phyloP scores from a whole-genome alignment of 2,888 invertebrate genomes.

The Andricus curvator region DNA sequence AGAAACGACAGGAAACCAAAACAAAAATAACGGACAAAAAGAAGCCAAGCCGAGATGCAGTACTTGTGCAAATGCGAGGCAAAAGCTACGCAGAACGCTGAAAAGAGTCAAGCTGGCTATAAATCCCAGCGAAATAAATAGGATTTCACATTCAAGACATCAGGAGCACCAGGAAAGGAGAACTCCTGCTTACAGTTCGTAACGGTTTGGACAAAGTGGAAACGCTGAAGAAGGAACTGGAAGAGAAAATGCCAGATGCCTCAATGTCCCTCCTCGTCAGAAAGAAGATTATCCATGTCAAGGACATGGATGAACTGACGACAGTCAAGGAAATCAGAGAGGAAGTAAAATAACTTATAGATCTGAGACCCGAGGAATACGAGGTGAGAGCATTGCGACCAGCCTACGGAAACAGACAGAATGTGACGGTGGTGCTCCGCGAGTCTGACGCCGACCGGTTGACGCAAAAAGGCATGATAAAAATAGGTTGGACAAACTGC shows the following conservation, averaged over 20 bases:
- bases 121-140: no score
- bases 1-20: no score
- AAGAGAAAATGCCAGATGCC: slow-evolving; percentile 41
- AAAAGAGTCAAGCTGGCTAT: no score
- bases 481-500: no score
- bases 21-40: no score
- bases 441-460: no score
- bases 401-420: not conserved
- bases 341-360: slow-evolving; percentile 42
- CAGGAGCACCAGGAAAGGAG: no score
- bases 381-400: slow-evolving; percentile 51
- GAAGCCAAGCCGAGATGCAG: no score
- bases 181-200: no score
- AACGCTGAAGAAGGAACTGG: slow-evolving; percentile 39
- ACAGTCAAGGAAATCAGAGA: slow-evolving; percentile 31
- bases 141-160: slow-evolving; percentile 3
- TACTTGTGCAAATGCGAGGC: no score
- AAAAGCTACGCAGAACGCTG: no score
- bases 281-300: slow-evolving; percentile 46
- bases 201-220: slow-evolving; percentile 45
- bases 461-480: no score
- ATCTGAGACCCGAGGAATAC: not conserved
- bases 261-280: not conserved
- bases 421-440: not conserved
- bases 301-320: slow-evolving; percentile 47